A percentile compares a stretch with the other conserved stretches of the same genome.
phyloP scores from a whole-genome alignment of 1,140 invertebrate genomes.

The Drosophila baimaii region DNA sequence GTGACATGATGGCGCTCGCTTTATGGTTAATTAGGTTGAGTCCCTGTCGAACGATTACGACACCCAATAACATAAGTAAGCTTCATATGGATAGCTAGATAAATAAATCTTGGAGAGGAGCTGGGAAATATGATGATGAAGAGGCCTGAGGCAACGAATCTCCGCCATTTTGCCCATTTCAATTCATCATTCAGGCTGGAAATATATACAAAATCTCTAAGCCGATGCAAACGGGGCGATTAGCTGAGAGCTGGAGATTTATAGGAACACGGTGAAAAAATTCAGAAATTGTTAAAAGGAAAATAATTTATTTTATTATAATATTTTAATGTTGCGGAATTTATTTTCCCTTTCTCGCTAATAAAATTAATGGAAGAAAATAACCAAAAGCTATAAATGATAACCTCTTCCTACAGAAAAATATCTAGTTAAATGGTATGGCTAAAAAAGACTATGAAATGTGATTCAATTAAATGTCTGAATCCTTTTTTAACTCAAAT shows the following conservation, averaged over 20 bases:
- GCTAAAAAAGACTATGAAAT: no score
- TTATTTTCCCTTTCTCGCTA: no score
- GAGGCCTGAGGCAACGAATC: slow-evolving; percentile 21
- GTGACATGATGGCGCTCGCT: slow-evolving; percentile 77
- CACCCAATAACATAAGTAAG: slow-evolving; percentile 66
- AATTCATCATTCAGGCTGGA: slow-evolving; percentile 38
- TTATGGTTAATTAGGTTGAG: slow-evolving; percentile 78
- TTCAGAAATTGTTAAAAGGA: neutral
- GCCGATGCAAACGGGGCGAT: slow-evolving; percentile 61
- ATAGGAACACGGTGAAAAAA: neutral
- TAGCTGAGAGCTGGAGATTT: slow-evolving; percentile 25
- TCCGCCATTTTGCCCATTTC: slow-evolving; percentile 20
- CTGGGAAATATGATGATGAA: slow-evolving; percentile 10
- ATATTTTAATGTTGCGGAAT: neutral
- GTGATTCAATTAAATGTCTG: neutral
- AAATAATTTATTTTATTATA: neutral
- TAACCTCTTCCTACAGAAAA: no score
- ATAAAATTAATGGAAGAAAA: no score
- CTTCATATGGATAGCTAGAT: slow-evolving; percentile 37
- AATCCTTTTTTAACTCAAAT: neutral
- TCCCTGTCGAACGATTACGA: slow-evolving; percentile 78
- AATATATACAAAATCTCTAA: slow-evolving; percentile 43
- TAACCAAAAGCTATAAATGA: no score
- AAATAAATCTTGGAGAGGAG: slow-evolving; percentile 16
- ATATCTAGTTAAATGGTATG: neutral